Base-by-base conservation (phyloP, 2,888 invertebrate species). In the Sarcophaga caerulescens region DNA sequence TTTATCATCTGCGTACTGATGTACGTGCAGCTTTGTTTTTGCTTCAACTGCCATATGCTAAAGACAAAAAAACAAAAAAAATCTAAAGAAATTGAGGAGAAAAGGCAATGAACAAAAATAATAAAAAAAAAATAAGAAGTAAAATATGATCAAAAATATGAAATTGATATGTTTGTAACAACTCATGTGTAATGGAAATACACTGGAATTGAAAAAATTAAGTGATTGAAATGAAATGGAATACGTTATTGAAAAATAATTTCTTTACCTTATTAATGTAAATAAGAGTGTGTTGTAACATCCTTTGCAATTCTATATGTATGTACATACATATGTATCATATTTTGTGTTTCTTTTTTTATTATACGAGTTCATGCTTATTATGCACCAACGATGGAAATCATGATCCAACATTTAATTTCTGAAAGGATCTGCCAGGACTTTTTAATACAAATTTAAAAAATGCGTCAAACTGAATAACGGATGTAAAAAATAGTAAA, bases 91-190 rank as follows among this genome's bases (percentile, higher is more conserved):
- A 0, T 17, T n/a, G 14, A 14, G 17, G 4, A 57, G 6, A 25
- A 25, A 65, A 25, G 63, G 4, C 14, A 65, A 65, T 12, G 17
- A 60, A 1, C 10, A 47, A 35, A 47, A 68, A 25, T 25, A 25
- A 25, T 3, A 25, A 25, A 25, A 19, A 23, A 44, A 45, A 47
- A 66, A 60, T n/a, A 60, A 63, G 47, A 77, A 66, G 66, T 73
- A 62, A 66, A 77, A 77, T 77, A 66, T 70, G 66, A 77, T 66
- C 12, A 82, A 60, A 71, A 77, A 52, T 83, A 73, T 71, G 71
- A 73, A 77, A 73, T 77, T 83, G 82, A 83, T 83, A 68, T 73
- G 14, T 66, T 83, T 47, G 35, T 19, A 25, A 70, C 35, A 23
- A 77, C 12, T 77, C 65, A 71, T 35, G 35, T 35, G 35, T 35